A percentile compares a stretch with the other conserved stretches of the same genome.
Evolutionary conservation across 1,140 invertebrate species (phyloP).

Genomic region (Magallana ariakensis): DNA sequence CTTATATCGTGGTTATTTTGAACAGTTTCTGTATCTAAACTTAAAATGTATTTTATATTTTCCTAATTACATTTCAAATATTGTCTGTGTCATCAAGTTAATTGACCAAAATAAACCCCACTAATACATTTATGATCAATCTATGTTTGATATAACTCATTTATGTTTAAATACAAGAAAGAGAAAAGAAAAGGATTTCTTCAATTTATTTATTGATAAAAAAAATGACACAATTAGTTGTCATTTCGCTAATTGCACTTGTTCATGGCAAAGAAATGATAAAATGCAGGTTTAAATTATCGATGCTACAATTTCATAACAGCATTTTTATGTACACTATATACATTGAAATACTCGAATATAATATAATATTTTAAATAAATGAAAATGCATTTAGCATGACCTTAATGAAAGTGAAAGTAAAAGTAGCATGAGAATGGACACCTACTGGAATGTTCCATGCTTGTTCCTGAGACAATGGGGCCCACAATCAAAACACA

Average conservation of each 20-base stretch:
- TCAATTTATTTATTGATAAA: slow-evolving; percentile 21
- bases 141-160: too few relatives aligned
- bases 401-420: not conserved
- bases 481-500: not conserved
- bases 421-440: not conserved
- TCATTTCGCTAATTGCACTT: slow-evolving; percentile 23
- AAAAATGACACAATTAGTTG: not conserved
- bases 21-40: too few relatives aligned
- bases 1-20: too few relatives aligned
- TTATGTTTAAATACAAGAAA: not conserved
- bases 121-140: too few relatives aligned
- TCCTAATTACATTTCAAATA: too few relatives aligned
- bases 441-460: slow-evolving; percentile 22
- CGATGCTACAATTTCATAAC: slow-evolving; percentile 16
- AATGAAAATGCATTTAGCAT: not conserved
- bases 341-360: not conserved
- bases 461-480: slow-evolving; percentile 7
- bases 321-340: slow-evolving; percentile 4
- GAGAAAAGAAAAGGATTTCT: not conserved
- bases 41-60: too few relatives aligned
- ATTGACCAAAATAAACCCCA: too few relatives aligned
- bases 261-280: slow-evolving; percentile 26
- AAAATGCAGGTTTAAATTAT: not conserved
- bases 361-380: not conserved
- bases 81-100: too few relatives aligned